These are phyloP conservation scores for Enteromius viviparus DNA, from an alignment of 2,797 vertebrate species.

Conservation along the genomic window DNA sequence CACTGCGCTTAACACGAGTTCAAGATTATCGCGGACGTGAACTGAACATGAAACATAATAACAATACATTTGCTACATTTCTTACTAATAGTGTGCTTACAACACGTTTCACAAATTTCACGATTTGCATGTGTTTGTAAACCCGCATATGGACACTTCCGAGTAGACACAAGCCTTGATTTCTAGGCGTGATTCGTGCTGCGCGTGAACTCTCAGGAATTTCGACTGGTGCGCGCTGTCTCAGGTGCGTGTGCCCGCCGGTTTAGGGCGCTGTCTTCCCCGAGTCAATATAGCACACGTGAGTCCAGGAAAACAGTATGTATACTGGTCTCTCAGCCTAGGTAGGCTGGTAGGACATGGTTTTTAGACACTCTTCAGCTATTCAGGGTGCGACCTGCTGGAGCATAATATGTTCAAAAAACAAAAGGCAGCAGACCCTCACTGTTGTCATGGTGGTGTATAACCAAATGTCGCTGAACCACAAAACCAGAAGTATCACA, in stretches of 20 bases:
- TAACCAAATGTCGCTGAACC: neutral
- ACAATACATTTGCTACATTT: neutral
- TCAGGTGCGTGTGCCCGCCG: slow-evolving; percentile 51
- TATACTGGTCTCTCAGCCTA: neutral
- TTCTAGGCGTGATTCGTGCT: slow-evolving; percentile 24
- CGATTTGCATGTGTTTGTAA: slow-evolving; percentile 12
- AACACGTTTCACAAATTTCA: slow-evolving; percentile 3
- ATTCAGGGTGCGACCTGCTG: neutral
- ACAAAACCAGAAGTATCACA: neutral
- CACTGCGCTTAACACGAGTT: slow-evolving; percentile 18
- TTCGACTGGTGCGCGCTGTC: slow-evolving; percentile 28
- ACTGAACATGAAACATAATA: neutral
- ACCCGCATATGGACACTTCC: slow-evolving; percentile 11
- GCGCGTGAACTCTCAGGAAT: slow-evolving; percentile 28
- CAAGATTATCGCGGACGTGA: slow-evolving; percentile 2
- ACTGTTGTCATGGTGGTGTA: neutral
- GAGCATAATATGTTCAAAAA: neutral
- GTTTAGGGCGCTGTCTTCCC: slow-evolving; percentile 48
- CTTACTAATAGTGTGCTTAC: neutral
- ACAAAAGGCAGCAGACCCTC: too few species aligned
- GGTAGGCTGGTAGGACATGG: neutral
- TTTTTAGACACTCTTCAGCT: neutral
- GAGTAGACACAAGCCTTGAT: slow-evolving; percentile 15
- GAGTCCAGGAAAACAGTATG: slow-evolving; percentile 12
- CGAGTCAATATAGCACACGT: slow-evolving; percentile 38